Conservation (phyloP, 2,888 invertebrate genomes). For the Callyntrura sp. region DNA sequence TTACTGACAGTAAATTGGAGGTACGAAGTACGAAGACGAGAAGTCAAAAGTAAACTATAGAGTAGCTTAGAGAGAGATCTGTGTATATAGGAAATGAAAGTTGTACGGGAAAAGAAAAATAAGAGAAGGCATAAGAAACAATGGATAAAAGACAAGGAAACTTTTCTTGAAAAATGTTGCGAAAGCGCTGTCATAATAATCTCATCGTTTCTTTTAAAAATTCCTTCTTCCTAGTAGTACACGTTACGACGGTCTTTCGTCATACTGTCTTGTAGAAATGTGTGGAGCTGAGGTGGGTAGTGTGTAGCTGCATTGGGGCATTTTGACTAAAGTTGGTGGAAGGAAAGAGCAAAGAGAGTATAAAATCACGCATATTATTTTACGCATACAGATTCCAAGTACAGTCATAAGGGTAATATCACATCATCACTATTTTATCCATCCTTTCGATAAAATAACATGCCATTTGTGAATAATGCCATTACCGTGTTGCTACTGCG, state of each 20-base stretch:
- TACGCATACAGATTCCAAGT: not conserved
- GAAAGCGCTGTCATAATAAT: conserved; percentile 10
- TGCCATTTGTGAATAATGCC: conserved; percentile 66
- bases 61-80: not conserved
- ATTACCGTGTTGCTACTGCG: conserved; percentile 3
- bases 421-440: conserved; percentile 54
- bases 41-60: not conserved
- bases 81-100: too few species aligned
- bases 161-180: conserved; percentile 4
- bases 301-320: conserved; percentile 2
- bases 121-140: not conserved
- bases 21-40: not conserved
- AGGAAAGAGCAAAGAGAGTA: too few species aligned
- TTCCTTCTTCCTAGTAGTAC: too few species aligned
- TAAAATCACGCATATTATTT: too few species aligned
- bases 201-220: not conserved
- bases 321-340: not conserved
- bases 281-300: too few species aligned
- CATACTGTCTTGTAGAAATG: too few species aligned
- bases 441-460: conserved; percentile 53
- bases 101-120: not conserved
- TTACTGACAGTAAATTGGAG: not conserved
- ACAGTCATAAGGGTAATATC: conserved; percentile 18
- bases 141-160: conserved; percentile 26
- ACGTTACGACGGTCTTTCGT: not conserved